These are phyloP conservation scores for Centropyge bicolor DNA, from an alignment of 2,797 vertebrate genomes.

Conservation along the genomic window DNA sequence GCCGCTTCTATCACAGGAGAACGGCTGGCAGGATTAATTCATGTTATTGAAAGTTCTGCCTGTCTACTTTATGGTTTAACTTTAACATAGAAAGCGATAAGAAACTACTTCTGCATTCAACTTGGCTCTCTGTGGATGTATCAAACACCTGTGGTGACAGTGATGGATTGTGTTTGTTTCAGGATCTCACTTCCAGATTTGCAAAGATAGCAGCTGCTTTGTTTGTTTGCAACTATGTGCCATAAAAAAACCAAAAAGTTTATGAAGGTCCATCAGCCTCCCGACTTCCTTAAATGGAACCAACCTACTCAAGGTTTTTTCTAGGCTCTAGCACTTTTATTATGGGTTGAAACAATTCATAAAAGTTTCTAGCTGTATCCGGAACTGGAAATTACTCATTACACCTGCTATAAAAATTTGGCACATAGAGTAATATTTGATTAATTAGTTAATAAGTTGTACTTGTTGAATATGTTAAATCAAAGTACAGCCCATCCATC, in stretches of 20 bases:
- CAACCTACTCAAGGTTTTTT: not conserved
- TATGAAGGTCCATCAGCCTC: constrained; percentile 10
- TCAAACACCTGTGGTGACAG: constrained; percentile 50
- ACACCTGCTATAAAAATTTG: not conserved
- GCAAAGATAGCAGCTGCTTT: constrained; percentile 37
- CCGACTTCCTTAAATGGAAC: constrained; percentile 4
- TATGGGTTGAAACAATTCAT: not conserved
- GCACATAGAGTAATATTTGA: not conserved
- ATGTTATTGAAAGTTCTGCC: constrained; percentile 25
- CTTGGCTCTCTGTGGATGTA: constrained; percentile 9
- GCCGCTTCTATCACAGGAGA: not conserved
- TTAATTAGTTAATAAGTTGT: not conserved
- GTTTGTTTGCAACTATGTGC: constrained; percentile 36
- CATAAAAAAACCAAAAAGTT: constrained; percentile 9
- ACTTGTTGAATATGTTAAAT: not conserved
- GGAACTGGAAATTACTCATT: not conserved
- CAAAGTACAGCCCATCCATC: not conserved
- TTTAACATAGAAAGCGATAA: constrained; percentile 44
- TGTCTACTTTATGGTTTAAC: constrained; percentile 23
- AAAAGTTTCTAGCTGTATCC: not conserved
- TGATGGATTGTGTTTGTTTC: constrained; percentile 63
- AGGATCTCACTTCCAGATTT: constrained; percentile 46
- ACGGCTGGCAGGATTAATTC: not conserved
- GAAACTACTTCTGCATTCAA: constrained; percentile 41
- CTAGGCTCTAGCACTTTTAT: not conserved